Evolutionary conservation across 2,113 vertebrate genomes (phyloP), one percentile per base, ranked within the genome.

Genomic region (Mystacornis crossleyi): DNA sequence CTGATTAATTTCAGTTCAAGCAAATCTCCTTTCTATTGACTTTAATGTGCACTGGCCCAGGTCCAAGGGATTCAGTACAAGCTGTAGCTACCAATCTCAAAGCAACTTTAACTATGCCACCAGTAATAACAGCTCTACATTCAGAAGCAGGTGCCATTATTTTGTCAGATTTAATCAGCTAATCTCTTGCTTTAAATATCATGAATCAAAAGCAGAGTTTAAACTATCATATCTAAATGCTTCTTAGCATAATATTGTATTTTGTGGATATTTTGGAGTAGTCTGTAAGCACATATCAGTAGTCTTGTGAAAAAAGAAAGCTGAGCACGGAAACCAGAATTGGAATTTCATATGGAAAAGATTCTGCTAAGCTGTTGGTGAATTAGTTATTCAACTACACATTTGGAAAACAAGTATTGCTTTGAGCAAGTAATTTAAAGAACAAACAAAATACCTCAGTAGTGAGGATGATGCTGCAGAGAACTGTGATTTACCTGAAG

Each of bases 401-500:
- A 29, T 90, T 96, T 83, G 48, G 92, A 95, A 92, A 86, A 71
- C 51, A 92, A 89, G 62, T 75, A 54, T 81, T 84, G 69, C 91
- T 96, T 93, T 74, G 53, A 91, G 84, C 79, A 87, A 90, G 47
- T 53, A 36, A 79, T 95, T 94, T 91, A 78, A 91, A 96, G 87
- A 95, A 70, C 80, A 95, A 92, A 92, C 31, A 90, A 89, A 95
- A 90, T 81, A 93, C 65, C 60, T 90, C 48, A 64, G 69, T 42
- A 75, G 50, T 54, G 42, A 55, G 77, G 65, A 40, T 60, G 43
- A 62, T 79, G 74, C 42, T 66, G 47, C 91, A 92, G 67, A 90
- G 54, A 92, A 34, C 33, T n/a, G 17, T 60, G 75, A 88, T 71
- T 94, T 93, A 96, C 96, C 89, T 97, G 81, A 67, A 91, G 89